Percentiles rank a stretch among this genome's conserved stretches.
Evolutionary conservation across 2,113 vertebrate genomes (phyloP).

Genomic region (Columba janthina): DNA sequence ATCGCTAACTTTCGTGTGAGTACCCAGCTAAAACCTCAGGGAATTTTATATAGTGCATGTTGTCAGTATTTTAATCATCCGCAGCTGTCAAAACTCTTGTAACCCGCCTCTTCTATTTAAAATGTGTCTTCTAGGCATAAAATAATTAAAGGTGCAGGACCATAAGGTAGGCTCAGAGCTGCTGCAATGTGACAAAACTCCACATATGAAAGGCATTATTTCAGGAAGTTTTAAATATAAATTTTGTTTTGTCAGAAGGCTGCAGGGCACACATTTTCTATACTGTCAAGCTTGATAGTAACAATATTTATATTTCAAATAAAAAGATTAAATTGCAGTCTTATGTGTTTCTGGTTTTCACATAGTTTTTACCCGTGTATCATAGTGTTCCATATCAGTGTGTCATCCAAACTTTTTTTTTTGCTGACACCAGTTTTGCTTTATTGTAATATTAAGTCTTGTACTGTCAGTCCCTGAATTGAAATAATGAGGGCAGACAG

Average conservation of each 20-base stretch:
- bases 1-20: constrained; percentile 75
- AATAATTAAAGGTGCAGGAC: constrained; percentile 89
- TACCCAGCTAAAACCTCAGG: constrained; percentile 81
- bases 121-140: constrained; percentile 91
- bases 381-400: constrained; percentile 72
- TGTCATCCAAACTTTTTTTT: constrained; percentile 72
- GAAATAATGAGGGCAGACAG: constrained; percentile 76
- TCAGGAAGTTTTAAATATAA: constrained; percentile 89
- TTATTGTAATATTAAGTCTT: constrained; percentile 81
- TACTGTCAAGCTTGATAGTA: constrained; percentile 89
- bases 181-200: constrained; percentile 82
- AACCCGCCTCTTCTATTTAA: constrained; percentile 90
- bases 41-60: constrained; percentile 83
- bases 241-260: constrained; percentile 88
- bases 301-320: constrained; percentile 91
- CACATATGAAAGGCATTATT: constrained; percentile 86
- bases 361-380: constrained; percentile 76
- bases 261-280: constrained; percentile 88
- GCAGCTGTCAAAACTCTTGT: constrained; percentile 88
- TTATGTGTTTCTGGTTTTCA: constrained; percentile 80
- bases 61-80: constrained; percentile 90
- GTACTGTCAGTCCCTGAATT: constrained; percentile 73
- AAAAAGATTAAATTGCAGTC: constrained; percentile 87
- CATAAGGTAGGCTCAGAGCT: constrained; percentile 77
- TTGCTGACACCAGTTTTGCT: constrained; percentile 78